Evolutionary conservation across 2,888 invertebrate species (phyloP).

Genomic region (Campaea margaritaria): DNA sequence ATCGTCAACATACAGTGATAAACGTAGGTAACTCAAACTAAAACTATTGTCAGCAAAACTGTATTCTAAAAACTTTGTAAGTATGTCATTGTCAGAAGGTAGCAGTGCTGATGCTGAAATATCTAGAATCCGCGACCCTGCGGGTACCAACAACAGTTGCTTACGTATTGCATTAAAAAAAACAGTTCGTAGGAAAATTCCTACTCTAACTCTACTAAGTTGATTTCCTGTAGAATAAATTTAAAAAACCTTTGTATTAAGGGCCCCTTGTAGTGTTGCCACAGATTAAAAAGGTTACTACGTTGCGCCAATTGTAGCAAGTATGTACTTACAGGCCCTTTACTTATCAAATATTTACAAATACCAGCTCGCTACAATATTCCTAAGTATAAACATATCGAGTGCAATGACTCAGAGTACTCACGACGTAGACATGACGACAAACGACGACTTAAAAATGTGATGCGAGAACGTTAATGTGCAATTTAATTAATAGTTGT

Average conservation of each 20-base stretch:
- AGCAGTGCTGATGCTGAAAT: conserved; percentile 14
- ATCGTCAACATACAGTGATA: too few species aligned
- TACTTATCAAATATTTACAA: conserved; percentile 7
- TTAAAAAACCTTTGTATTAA: too few species aligned
- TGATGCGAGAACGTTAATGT: conserved; percentile 52
- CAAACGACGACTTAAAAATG: conserved; percentile 47
- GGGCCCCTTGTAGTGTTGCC: too few species aligned
- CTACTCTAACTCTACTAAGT: too few species aligned
- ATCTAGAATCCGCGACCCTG: conserved; percentile 13
- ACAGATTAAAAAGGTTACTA: too few species aligned
- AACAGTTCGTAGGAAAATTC: too few species aligned
- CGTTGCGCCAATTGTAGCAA: too few species aligned
- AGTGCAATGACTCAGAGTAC: conserved; percentile 55
- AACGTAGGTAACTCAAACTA: background rate
- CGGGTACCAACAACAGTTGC: background rate
- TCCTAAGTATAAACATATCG: conserved; percentile 48
- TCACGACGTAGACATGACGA: conserved; percentile 49
- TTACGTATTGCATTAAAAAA: too few species aligned
- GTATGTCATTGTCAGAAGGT: conserved; percentile 23
- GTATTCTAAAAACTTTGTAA: conserved; percentile 28
- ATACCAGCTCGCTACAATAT: conserved; percentile 30
- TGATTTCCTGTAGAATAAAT: too few species aligned
- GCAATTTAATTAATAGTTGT: conserved; percentile 38
- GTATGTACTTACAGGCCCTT: background rate
- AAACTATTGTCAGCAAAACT: conserved; percentile 18